Percentiles rank a stretch among this genome's conserved stretches.
Evolutionary conservation across 23 tunicate species (phyloP).

Genomic region (Diplosoma virens): DNA sequence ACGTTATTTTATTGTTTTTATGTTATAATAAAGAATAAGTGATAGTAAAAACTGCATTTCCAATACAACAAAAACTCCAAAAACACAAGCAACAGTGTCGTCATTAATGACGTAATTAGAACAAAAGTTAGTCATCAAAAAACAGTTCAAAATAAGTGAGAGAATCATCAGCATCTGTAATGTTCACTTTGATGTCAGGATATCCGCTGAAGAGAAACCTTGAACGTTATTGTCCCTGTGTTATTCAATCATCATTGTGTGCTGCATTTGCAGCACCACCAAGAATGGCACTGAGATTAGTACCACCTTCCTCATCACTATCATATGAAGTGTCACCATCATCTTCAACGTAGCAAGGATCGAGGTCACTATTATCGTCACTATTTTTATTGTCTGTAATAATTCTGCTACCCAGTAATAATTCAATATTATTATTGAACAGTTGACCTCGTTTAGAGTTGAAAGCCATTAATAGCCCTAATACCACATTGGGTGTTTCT

Average conservation of each 20-base stretch:
- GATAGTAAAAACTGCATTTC: background rate
- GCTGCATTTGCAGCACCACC: background rate
- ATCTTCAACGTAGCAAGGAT: too few relatives aligned
- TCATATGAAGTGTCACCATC: background rate
- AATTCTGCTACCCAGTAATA: background rate
- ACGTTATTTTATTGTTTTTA: too few relatives aligned
- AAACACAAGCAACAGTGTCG: background rate
- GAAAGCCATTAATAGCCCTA: background rate
- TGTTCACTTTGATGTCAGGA: too few relatives aligned
- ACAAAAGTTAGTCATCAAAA: background rate
- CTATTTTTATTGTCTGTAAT: too few relatives aligned
- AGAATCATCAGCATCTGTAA: too few relatives aligned
- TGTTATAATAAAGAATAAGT: background rate
- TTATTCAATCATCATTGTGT: too few relatives aligned
- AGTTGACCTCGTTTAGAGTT: too few relatives aligned
- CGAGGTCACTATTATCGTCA: too few relatives aligned
- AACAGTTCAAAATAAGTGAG: too few relatives aligned
- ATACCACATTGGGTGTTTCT: too few relatives aligned
- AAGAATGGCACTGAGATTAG: background rate
- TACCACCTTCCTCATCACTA: background rate
- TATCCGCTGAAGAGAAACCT: too few relatives aligned
- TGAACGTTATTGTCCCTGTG: too few relatives aligned
- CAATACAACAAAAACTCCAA: background rate
- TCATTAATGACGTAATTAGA: background rate
- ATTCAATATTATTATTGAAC: background rate